Evolutionary conservation across 2,113 vertebrate species (phyloP).

Genomic region (Thalassoma bifasciatum): DNA sequence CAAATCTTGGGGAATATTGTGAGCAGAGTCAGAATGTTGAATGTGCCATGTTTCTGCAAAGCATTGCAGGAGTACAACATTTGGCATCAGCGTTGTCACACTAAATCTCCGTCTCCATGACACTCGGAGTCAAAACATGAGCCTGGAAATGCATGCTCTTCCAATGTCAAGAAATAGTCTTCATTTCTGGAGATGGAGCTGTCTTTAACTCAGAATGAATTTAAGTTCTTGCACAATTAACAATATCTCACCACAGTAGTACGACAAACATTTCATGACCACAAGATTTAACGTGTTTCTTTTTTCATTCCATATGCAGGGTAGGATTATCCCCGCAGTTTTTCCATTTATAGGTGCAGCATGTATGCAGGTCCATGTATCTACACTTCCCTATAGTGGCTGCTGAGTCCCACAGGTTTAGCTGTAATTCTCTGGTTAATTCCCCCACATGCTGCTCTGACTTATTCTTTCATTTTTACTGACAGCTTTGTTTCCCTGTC

Average conservation of each 20-base stretch:
- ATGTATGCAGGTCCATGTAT: constrained; percentile 32
- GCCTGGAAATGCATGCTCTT: constrained; percentile 56
- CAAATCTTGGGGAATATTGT: constrained; percentile 28
- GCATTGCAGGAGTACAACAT: constrained; percentile 57
- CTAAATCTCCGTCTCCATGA: constrained; percentile 74
- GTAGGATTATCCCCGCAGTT: constrained; percentile 16
- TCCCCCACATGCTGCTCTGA: constrained; percentile 62
- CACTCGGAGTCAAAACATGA: constrained; percentile 72
- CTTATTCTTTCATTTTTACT: constrained; percentile 57
- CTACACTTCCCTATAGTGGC: constrained; percentile 33
- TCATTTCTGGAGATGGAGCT: constrained; percentile 4
- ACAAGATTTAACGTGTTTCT: constrained; percentile 10
- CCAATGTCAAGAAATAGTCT: constrained; percentile 40
- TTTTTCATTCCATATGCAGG: constrained; percentile 8
- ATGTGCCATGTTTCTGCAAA: constrained; percentile 69
- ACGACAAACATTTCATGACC: neutral
- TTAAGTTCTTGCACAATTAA: constrained; percentile 33
- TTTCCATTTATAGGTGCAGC: constrained; percentile 44
- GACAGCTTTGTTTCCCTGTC: constrained; percentile 56
- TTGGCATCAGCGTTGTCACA: constrained; percentile 75
- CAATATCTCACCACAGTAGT: constrained; percentile 8
- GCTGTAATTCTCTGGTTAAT: constrained; percentile 73
- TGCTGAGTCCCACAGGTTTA: constrained; percentile 68
- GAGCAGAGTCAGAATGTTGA: constrained; percentile 42
- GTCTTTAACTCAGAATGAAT: constrained; percentile 33